Conservation (phyloP, 2,797 vertebrate species). For the Limnodromus scolopaceus region DNA sequence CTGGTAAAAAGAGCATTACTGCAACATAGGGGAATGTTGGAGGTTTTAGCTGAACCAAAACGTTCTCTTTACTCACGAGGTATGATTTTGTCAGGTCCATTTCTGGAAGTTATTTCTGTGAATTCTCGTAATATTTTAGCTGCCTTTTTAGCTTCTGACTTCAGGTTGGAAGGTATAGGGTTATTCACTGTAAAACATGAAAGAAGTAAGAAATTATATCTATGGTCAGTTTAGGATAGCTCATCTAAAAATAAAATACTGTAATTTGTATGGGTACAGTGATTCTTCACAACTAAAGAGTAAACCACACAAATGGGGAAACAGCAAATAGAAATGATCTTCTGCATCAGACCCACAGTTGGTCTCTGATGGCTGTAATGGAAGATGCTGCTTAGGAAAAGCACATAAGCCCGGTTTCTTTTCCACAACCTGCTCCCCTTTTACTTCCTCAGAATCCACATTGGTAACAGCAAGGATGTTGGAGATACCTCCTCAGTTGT, state of each 20-base stretch:
- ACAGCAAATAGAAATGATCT: background rate
- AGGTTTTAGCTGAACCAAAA: background rate
- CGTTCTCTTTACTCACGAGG: conserved; percentile 81
- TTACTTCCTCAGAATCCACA: background rate
- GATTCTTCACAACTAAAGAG: background rate
- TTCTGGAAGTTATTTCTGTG: conserved; percentile 92
- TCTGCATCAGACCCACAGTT: background rate
- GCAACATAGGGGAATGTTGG: background rate
- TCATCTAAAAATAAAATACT: background rate
- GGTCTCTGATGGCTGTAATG: background rate
- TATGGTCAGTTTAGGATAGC: background rate
- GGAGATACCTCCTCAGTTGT: background rate
- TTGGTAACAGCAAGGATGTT: background rate
- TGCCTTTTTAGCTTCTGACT: conserved; percentile 94
- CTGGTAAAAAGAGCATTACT: background rate
- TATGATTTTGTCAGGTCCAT: conserved; percentile 95
- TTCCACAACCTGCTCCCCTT: background rate
- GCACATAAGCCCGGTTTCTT: background rate
- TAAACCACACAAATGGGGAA: background rate
- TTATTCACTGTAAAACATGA: conserved; percentile 83
- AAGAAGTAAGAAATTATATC: background rate
- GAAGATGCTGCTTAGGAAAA: background rate
- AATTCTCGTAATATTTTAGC: conserved; percentile 96
- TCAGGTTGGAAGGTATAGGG: conserved; percentile 92
- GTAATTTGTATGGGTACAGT: background rate